phyloP scores from a whole-genome alignment of 2,888 invertebrate species.

The Stenoptilia bipunctidactyla region DNA sequence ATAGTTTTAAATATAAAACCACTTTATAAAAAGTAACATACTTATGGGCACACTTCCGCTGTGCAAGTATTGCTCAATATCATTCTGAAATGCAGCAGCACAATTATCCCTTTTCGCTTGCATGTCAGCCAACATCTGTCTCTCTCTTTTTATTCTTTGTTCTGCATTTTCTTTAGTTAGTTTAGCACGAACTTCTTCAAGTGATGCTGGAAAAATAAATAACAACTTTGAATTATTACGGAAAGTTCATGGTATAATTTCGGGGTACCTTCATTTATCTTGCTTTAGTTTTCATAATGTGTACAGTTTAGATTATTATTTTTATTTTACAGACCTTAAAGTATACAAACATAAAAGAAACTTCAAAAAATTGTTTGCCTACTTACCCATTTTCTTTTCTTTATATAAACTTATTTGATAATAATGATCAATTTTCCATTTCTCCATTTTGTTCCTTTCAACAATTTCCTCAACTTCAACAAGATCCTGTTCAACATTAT shows the following conservation, averaged over 20 bases:
- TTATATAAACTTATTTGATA: slow-evolving; percentile 79
- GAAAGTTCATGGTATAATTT: no score
- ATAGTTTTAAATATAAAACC: no score
- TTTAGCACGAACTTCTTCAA: slow-evolving; percentile 46
- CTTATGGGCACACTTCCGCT: slow-evolving; percentile 39
- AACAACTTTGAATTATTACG: no score
- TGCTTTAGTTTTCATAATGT: no score
- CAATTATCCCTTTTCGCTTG: slow-evolving; percentile 43
- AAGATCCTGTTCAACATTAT: slow-evolving; percentile 75
- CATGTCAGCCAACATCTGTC: slow-evolving; percentile 41
- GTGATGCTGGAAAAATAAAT: slow-evolving; percentile 34
- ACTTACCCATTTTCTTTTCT: slow-evolving; percentile 77
- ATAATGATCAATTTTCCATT: slow-evolving; percentile 78
- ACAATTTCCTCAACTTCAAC: slow-evolving; percentile 77
- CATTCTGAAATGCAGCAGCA: slow-evolving; percentile 45
- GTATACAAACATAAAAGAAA: no score
- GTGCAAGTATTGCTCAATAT: slow-evolving; percentile 44
- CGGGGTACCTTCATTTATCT: no score
- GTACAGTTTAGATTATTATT: no score
- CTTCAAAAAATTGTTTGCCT: no score
- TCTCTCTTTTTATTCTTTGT: slow-evolving; percentile 33
- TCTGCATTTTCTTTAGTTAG: slow-evolving; percentile 40
- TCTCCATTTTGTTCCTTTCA: slow-evolving; percentile 78
- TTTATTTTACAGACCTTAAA: no score
- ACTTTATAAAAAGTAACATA: no score